Evolutionary conservation across 2,888 invertebrate genomes (phyloP).

Genomic region (Metacarcinus magister): DNA sequence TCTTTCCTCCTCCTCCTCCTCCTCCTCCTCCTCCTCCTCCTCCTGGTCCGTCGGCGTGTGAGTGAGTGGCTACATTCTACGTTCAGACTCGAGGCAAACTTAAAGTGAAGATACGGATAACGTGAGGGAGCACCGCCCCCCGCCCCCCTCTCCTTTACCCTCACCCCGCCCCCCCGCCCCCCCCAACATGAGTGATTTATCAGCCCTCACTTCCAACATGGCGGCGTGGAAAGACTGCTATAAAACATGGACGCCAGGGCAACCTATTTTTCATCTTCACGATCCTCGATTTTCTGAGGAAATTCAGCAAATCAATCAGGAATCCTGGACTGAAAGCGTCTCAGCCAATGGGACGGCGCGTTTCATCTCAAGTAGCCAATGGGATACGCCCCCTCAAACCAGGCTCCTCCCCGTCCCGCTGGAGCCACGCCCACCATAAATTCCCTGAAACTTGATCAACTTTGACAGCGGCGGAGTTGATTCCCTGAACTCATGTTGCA

Average conservation of each 20-base stretch:
- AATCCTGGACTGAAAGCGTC: constrained; percentile 73
- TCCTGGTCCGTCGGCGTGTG: background rate
- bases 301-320: constrained; percentile 81
- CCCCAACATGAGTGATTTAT: constrained; percentile 38
- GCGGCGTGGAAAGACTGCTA: background rate
- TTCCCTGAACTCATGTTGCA: constrained; percentile 75
- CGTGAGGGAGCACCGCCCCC: background rate
- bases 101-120: constrained; percentile 38
- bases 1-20: background rate
- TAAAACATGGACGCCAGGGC: constrained; percentile 58
- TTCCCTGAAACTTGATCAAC: constrained; percentile 80
- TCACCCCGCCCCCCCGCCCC: background rate
- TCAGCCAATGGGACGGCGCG: constrained; percentile 73
- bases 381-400: constrained; percentile 67
- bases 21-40: background rate
- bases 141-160: background rate
- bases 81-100: background rate
- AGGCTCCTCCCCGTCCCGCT: constrained; percentile 70
- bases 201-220: constrained; percentile 60
- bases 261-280: constrained; percentile 65
- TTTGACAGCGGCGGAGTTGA: constrained; percentile 77
- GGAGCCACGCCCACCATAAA: constrained; percentile 71
- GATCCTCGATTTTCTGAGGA: constrained; percentile 66
- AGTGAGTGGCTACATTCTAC: background rate
- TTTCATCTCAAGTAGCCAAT: constrained; percentile 70